Evolutionary conservation across 30 jellyfish, hydroid and myxozoan genomes (phyloP).

Genomic region (Pseudorhiza aurosa): DNA sequence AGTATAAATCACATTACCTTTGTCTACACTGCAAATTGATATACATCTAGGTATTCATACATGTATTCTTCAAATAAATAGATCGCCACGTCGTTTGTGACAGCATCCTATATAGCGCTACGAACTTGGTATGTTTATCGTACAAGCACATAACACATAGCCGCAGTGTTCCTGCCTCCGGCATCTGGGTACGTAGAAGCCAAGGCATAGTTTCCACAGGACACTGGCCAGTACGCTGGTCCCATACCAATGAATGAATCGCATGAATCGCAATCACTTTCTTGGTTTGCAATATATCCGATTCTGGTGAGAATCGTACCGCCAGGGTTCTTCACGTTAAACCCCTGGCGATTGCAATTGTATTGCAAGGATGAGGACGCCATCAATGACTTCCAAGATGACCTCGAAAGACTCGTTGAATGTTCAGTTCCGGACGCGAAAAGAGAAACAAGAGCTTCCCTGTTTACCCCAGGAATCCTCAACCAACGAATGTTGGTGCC

Average conservation of each 20-base stretch:
- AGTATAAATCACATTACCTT: too few species aligned
- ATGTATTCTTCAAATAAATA: too few species aligned
- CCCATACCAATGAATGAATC: conserved; percentile 27
- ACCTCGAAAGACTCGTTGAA: not conserved
- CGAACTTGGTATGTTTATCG: not conserved
- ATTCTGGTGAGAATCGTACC: not conserved
- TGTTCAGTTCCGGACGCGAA: not conserved
- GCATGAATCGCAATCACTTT: not conserved
- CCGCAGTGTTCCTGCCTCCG: conserved; percentile 8
- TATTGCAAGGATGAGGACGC: not conserved
- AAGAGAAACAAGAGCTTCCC: conserved; percentile 7
- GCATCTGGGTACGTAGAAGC: not conserved
- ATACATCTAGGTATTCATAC: too few species aligned
- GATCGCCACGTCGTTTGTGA: too few species aligned
- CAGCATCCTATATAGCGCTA: not conserved
- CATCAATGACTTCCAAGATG: conserved; percentile 7
- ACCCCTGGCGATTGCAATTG: conserved; percentile 4
- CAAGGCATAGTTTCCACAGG: conserved; percentile 17
- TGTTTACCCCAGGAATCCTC: not conserved
- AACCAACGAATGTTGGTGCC: conserved; percentile 1
- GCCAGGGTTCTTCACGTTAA: not conserved
- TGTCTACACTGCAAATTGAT: too few species aligned
- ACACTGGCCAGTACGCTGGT: not conserved
- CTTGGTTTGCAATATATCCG: conserved; percentile 10
- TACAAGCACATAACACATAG: conserved; percentile 10